Evolutionary conservation across 2,113 vertebrate genomes (phyloP).

Genomic region (Pseudopodoces humilis): DNA sequence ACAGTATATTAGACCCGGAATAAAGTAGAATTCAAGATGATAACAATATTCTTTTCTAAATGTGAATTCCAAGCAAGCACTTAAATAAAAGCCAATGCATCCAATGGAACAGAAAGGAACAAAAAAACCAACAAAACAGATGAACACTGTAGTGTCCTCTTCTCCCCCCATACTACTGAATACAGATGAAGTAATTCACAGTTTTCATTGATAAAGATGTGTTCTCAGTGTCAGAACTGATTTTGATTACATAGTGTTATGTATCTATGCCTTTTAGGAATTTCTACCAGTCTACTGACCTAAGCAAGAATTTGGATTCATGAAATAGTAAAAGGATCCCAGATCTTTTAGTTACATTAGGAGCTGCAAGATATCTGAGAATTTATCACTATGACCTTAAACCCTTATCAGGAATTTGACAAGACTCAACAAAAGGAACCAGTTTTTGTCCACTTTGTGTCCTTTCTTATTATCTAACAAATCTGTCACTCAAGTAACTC

Average conservation of each 20-base stretch:
- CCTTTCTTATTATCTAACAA: background rate
- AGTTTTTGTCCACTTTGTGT: background rate
- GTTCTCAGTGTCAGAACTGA: background rate
- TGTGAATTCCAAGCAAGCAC: background rate
- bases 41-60: background rate
- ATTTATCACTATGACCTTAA: background rate
- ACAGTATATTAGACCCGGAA: background rate
- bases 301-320: background rate
- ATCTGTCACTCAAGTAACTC: background rate
- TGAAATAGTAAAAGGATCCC: background rate
- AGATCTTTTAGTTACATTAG: background rate
- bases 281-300: background rate
- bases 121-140: background rate
- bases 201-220: background rate
- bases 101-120: background rate
- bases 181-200: background rate
- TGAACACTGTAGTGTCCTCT: rapidly evolving
- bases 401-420: background rate
- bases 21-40: background rate
- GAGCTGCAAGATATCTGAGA: background rate
- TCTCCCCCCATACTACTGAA: background rate
- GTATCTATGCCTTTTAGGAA: rapidly evolving
- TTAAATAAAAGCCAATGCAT: background rate
- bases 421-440: background rate
- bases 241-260: background rate